A percentile compares a stretch with the other conserved stretches of the same genome.
Conservation (phyloP, 2,888 invertebrate genomes). For the Epicampocera succincta region DNA sequence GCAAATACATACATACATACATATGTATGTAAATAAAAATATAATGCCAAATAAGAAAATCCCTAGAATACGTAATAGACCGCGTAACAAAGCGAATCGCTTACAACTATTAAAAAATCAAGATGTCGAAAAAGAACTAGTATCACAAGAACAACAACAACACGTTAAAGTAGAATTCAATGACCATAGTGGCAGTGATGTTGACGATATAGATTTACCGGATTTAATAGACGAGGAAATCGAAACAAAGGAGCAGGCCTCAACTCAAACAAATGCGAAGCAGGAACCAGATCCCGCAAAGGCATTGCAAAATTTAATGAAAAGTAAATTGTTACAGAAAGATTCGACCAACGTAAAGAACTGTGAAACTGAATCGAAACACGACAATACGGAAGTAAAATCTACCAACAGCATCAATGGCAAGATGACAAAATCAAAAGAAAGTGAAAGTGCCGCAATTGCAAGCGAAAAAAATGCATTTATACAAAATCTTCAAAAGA, state of each 20-base stretch:
- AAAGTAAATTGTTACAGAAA: conserved; percentile 73
- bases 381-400: conserved; percentile 20
- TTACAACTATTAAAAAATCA: conserved; percentile 41
- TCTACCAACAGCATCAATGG: conserved; percentile 4
- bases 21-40: conserved; percentile 32
- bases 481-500: conserved; percentile 71
- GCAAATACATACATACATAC: conserved; percentile 1
- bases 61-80: conserved; percentile 75
- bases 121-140: conserved; percentile 12
- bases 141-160: conserved; percentile 1
- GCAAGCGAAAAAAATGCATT: conserved; percentile 68
- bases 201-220: conserved; percentile 48
- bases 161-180: conserved; percentile 6
- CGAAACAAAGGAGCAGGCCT: not conserved
- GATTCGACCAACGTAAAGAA: not conserved
- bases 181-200: conserved; percentile 13
- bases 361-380: conserved; percentile 12
- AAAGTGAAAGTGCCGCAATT: conserved; percentile 34
- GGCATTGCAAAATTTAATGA: conserved; percentile 74
- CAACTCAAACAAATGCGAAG: not conserved
- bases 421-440: conserved; percentile 46
- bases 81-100: conserved; percentile 76
- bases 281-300: conserved; percentile 65
- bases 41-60: conserved; percentile 75
- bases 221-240: conserved; percentile 43